Percentiles rank a stretch among this genome's conserved stretches.
These are phyloP conservation scores for Harpegnathos saltator DNA, from an alignment of 1,140 invertebrate species.

Conservation along the genomic window DNA sequence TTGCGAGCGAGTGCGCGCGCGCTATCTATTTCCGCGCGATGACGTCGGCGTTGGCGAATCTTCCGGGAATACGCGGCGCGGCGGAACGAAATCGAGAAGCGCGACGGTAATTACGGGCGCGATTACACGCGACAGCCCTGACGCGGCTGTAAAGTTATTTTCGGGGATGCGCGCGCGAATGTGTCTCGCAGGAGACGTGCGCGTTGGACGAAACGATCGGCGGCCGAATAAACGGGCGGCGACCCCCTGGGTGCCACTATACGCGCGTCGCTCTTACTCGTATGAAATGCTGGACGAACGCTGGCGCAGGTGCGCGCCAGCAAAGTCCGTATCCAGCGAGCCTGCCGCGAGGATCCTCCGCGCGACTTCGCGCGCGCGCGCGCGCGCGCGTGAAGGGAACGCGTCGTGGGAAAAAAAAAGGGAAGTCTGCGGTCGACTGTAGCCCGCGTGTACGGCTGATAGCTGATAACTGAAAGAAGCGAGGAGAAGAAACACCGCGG, in stretches of 20 bases:
- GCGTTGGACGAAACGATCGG: conserved; percentile 20
- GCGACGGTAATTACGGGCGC: conserved; percentile 43
- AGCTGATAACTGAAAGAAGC: conserved; percentile 50
- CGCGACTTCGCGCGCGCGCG: too few relatives aligned
- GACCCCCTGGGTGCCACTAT: not conserved
- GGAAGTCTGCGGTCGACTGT: not conserved
- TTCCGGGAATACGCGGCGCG: conserved; percentile 41
- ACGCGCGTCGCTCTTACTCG: not conserved
- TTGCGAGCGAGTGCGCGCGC: too few relatives aligned
- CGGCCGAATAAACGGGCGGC: conserved; percentile 21
- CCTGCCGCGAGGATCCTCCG: too few relatives aligned
- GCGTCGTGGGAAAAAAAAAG: not conserved
- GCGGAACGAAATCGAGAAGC: conserved; percentile 41
- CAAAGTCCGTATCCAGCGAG: too few relatives aligned
- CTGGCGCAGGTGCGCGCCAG: too few relatives aligned
- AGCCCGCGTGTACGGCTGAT: conserved; percentile 45
- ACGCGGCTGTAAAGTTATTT: conserved; percentile 51
- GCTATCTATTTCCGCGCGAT: conserved; percentile 34
- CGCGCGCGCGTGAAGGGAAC: too few relatives aligned
- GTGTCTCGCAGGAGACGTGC: conserved; percentile 43
- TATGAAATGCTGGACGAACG: too few relatives aligned
- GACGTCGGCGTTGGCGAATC: conserved; percentile 18
- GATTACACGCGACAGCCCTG: conserved; percentile 35
- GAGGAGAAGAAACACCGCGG: conserved; percentile 10
- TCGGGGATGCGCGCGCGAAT: conserved; percentile 25